phyloP scores from a whole-genome alignment of 2,797 vertebrate genomes.

The Triplophysa yarkandensis region DNA sequence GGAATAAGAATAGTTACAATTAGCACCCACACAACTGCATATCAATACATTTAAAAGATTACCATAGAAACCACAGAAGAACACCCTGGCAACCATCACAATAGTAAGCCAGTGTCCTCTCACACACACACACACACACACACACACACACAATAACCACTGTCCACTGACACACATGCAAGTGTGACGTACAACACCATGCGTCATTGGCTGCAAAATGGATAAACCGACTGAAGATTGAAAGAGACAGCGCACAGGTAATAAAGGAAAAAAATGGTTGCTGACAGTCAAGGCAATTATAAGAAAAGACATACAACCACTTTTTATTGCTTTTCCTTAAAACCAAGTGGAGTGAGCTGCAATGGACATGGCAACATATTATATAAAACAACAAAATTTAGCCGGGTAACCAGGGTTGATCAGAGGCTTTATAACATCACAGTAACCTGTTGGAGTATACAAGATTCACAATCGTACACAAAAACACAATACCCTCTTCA shows the following conservation, averaged over 20 bases:
- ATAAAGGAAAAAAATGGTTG: neutral
- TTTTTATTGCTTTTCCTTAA: neutral
- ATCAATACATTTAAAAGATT: neutral
- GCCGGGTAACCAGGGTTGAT: neutral
- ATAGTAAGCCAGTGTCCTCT: neutral
- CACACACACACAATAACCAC: neutral
- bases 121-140: neutral
- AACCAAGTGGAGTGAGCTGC: neutral
- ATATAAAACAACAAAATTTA: neutral
- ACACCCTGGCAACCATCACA: neutral
- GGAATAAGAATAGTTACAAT: too few relatives aligned
- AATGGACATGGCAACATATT: neutral
- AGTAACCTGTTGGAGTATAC: slow-evolving; percentile 6
- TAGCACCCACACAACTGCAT: neutral
- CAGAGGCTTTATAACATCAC: slow-evolving; percentile 6
- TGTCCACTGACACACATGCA: neutral
- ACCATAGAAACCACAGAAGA: neutral
- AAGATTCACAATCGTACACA: neutral
- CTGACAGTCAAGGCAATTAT: neutral
- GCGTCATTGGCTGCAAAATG: neutral
- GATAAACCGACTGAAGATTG: neutral
- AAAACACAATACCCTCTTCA: neutral
- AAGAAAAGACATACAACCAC: neutral
- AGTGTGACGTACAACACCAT: neutral
- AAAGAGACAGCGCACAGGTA: neutral